Conservation (phyloP, 1,140 invertebrate species). For the Bombus consobrinus region DNA sequence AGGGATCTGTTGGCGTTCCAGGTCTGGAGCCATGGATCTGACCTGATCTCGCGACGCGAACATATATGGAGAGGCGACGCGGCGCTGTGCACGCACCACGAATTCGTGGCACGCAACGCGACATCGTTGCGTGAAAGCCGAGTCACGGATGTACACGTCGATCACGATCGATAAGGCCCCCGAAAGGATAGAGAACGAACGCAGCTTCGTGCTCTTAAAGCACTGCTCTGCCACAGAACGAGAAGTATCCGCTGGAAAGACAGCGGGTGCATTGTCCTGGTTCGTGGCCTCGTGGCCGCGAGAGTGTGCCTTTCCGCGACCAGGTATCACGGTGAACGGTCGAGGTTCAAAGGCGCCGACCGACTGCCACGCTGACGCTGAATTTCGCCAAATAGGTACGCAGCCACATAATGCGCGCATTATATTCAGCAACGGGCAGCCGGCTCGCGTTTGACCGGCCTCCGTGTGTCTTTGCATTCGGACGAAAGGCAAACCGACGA, state of each 20-base stretch:
- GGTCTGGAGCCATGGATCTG: no score
- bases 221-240: neutral
- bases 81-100: neutral
- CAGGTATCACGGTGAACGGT: neutral
- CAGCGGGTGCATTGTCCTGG: conserved; percentile 58
- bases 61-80: neutral
- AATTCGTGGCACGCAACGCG: conserved; percentile 43
- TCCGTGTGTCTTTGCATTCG: conserved; percentile 34
- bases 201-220: neutral
- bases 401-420: conserved; percentile 58
- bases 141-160: conserved; percentile 53
- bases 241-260: neutral
- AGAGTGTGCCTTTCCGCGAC: conserved; percentile 42
- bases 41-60: neutral
- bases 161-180: conserved; percentile 58
- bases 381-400: conserved; percentile 63
- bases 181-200: conserved; percentile 38
- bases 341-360: conserved; percentile 63
- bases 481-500: conserved; percentile 16
- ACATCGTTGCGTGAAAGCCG: conserved; percentile 37
- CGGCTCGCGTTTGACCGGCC: conserved; percentile 50
- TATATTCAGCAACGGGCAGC: conserved; percentile 45
- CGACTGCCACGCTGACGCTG: conserved; percentile 39
- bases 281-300: conserved; percentile 12
- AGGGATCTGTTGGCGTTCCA: no score